These are phyloP conservation scores for Eriocheir sinensis DNA, from an alignment of 1,140 invertebrate genomes.

Conservation along the genomic window DNA sequence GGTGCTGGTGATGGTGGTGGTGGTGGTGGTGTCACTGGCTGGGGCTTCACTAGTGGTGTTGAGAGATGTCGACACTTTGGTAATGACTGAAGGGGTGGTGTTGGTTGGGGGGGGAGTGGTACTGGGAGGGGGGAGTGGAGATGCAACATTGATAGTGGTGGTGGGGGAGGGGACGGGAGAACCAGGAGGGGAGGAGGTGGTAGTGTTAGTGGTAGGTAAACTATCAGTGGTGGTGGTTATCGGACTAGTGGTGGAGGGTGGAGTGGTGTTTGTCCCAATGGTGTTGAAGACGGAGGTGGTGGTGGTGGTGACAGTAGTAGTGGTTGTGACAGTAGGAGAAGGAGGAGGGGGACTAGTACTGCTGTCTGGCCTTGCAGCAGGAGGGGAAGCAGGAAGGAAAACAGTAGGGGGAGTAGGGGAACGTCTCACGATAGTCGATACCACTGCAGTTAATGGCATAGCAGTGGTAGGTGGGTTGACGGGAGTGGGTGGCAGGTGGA, in stretches of 20 bases:
- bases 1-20: slow-evolving; percentile 18
- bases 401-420: background rate
- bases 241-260: background rate
- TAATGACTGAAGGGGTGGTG: background rate
- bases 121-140: background rate
- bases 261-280: background rate
- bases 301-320: slow-evolving; percentile 30
- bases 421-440: background rate
- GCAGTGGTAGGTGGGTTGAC: background rate
- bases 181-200: background rate
- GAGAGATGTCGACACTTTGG: background rate
- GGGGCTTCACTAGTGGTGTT: background rate
- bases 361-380: background rate
- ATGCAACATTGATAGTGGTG: background rate
- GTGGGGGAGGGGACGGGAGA: background rate
- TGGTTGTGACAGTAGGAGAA: background rate
- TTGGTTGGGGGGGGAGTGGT: background rate
- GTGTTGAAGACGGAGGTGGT: background rate
- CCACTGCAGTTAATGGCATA: background rate
- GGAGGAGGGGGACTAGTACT: background rate
- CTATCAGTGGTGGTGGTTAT: background rate
- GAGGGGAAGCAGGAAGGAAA: background rate
- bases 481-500: background rate
- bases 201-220: background rate
- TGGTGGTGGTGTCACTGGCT: background rate